phyloP scores from a whole-genome alignment of 2,113 vertebrate species.

The Meles meles region DNA sequence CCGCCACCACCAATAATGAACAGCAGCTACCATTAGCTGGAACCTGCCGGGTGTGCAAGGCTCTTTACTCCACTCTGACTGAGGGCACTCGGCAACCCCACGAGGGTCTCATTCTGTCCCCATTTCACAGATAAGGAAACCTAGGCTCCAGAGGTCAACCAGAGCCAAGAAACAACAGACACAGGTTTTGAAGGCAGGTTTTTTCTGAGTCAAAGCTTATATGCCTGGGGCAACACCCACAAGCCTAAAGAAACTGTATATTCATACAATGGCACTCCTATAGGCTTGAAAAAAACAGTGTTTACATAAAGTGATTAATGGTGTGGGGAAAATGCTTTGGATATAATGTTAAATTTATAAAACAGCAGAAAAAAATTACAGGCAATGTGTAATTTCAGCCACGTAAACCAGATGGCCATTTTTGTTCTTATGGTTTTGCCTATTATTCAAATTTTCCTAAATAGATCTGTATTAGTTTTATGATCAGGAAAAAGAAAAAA shows the following conservation, averaged over 20 bases:
- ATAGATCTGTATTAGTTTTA: neutral
- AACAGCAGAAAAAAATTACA: neutral
- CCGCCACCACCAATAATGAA: neutral
- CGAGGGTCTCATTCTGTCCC: neutral
- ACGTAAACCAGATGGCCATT: neutral
- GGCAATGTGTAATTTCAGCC: neutral
- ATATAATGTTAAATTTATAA: neutral
- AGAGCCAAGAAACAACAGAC: neutral
- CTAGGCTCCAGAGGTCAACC: neutral
- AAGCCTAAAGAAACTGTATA: neutral
- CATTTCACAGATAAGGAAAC: neutral
- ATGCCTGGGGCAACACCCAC: neutral
- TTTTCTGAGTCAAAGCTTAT: neutral
- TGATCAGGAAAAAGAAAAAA: neutral
- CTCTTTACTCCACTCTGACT: neutral
- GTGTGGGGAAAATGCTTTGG: neutral
- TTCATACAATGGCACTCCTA: neutral
- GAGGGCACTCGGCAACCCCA: neutral
- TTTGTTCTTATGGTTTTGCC: neutral
- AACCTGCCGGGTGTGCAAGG: neutral
- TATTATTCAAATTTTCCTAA: slow-evolving; percentile 31
- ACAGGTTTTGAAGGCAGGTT: neutral
- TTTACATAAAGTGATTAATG: neutral
- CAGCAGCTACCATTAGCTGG: neutral
- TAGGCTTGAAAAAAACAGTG: neutral